phyloP scores from a whole-genome alignment of 1,140 invertebrate species.

The Leptinotarsa texana region DNA sequence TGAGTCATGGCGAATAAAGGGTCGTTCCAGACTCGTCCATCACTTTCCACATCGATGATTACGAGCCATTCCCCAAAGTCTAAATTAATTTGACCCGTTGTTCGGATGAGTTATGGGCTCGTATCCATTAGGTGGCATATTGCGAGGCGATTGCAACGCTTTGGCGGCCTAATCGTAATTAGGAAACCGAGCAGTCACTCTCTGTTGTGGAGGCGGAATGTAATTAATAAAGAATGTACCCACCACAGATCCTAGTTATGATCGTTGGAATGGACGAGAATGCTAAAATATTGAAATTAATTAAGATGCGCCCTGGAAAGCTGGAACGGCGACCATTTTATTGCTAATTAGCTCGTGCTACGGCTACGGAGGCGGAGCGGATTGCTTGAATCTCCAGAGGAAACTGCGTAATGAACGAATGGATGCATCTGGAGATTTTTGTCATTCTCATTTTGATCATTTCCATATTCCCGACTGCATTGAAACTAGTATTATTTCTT shows the following conservation, averaged over 20 bases:
- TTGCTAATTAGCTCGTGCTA: constrained; percentile 6
- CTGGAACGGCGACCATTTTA: constrained; percentile 1
- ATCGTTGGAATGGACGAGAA: constrained; percentile 32
- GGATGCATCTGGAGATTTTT: no score
- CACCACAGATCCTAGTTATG: constrained; percentile 32
- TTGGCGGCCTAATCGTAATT: constrained; percentile 47
- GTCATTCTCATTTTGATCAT: no score
- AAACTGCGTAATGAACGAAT: neutral
- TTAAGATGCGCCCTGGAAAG: constrained; percentile 27
- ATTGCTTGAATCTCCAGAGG: neutral
- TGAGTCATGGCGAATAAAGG: neutral
- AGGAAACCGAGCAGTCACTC: constrained; percentile 38
- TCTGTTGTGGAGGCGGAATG: constrained; percentile 40
- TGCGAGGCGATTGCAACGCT: constrained; percentile 50
- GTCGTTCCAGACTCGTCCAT: neutral
- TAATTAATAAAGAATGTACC: constrained; percentile 51
- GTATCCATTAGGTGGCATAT: constrained; percentile 52
- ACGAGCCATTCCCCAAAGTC: constrained; percentile 39
- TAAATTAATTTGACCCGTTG: constrained; percentile 52
- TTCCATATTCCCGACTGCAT: no score
- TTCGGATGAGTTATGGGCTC: constrained; percentile 47
- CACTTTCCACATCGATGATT: constrained; percentile 20
- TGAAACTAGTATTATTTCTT: no score
- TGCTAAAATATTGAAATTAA: constrained; percentile 37
- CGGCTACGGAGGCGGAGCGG: neutral